Conservation (phyloP, 2,797 vertebrate species). For the Babyrousa celebensis region DNA sequence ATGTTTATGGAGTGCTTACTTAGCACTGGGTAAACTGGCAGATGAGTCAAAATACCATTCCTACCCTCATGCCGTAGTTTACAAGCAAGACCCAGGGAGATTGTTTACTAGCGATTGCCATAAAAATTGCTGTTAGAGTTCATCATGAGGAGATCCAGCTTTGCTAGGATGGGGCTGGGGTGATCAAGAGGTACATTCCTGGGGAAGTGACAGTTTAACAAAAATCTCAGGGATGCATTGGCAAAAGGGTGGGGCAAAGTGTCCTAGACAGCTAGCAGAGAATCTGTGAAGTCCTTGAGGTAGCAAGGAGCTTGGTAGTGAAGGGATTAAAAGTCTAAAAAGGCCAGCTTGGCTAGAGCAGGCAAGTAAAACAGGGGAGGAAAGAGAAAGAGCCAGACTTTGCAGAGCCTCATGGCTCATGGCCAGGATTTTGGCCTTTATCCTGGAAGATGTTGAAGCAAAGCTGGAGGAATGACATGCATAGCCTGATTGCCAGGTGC, state of each 20-base stretch:
- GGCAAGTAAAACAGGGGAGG: background rate
- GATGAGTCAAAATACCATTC: conserved; percentile 5
- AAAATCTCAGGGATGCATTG: background rate
- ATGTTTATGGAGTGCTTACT: background rate
- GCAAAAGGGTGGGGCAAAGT: background rate
- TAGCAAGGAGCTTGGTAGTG: background rate
- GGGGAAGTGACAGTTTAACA: background rate
- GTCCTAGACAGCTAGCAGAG: background rate
- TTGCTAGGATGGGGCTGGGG: background rate
- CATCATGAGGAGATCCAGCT: background rate
- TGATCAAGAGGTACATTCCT: background rate
- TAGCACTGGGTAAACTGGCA: background rate
- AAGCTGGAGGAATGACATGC: background rate
- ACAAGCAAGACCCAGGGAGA: background rate
- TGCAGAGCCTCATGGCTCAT: background rate
- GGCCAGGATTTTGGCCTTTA: conserved; percentile 1
- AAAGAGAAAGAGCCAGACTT: background rate
- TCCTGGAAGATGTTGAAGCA: conserved; percentile 18
- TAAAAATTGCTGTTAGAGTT: background rate
- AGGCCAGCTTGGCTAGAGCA: background rate
- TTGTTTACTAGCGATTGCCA: background rate
- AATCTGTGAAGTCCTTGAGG: background rate
- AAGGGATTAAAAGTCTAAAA: conserved; percentile 23
- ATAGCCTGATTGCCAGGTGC: background rate
- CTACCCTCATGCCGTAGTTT: background rate